Base-by-base conservation (phyloP, 2,888 invertebrate species). In the Drosophila seclusa region DNA sequence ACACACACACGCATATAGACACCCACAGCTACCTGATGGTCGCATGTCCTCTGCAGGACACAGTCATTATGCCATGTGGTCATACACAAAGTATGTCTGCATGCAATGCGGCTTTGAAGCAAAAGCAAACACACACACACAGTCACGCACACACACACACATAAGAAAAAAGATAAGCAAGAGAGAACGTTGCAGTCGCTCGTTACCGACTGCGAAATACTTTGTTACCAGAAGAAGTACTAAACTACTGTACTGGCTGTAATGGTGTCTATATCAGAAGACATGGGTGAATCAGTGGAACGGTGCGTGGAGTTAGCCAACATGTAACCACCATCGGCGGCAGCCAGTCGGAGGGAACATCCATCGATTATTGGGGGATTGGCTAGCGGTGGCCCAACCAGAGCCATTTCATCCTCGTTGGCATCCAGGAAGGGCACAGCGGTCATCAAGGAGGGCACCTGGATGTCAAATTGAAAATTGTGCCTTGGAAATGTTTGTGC, bases 31-130 rank as follows among this genome's bases (percentile, higher is more conserved):
- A 45, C 24, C 45, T 48, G 18, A 48, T 63, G 63, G 52, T 59
- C 57, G 73, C 45, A 57, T 60, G 64, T 80, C 69, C 80, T 76
- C 59, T 53, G 31, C 65, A 65, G 82, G 63, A 81, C 62, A 74
- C 72, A 61, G 78, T 83, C 88, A 88, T 88, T 88, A 83, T 76
- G 78, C 78, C 83, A 74, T 88, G 89, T 82, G 88, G 85, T 88
- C 87, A 76, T 70, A 85, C 84, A 85, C 74, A 80, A 87, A 84
- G 84, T 80, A 78, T 82, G 85, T 82, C 78, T 78, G 78, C 78
- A 67, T 87, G 87, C 68, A 76, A 76, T 67, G 79, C 67, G 79
- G 71, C 85, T 85, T 82, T 87, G 79, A 87, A 77, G 80, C 85
- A 52, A 59, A 57, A 40, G 53, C 61, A 69, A 40, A 69, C 29